phyloP scores from a whole-genome alignment of 2,888 invertebrate genomes.

The Anoncus sp. region DNA sequence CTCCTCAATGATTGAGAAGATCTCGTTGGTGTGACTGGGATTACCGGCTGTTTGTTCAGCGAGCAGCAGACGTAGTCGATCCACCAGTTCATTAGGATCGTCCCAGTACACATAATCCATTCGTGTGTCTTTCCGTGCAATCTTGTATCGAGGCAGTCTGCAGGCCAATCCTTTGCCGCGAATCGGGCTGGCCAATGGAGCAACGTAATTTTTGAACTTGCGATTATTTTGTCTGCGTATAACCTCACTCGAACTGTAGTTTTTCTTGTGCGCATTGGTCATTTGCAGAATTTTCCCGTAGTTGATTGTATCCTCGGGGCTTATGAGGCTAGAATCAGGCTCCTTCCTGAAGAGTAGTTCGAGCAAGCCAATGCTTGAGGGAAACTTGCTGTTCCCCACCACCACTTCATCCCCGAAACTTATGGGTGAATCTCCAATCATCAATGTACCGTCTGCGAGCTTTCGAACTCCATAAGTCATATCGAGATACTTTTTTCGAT shows the following conservation, averaged over 20 bases:
- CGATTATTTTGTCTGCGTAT: conserved; percentile 29
- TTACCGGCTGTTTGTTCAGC: conserved; percentile 45
- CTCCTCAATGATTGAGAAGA: conserved; percentile 60
- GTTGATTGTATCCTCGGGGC: conserved; percentile 30
- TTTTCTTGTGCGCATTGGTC: conserved; percentile 49
- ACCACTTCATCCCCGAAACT: conserved; percentile 33
- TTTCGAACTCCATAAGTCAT: conserved; percentile 49
- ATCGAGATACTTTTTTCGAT: conserved; percentile 47
- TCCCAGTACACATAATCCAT: conserved; percentile 56
- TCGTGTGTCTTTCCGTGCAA: conserved; percentile 40
- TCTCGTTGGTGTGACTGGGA: conserved; percentile 60
- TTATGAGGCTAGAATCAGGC: conserved; percentile 35
- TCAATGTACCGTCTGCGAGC: conserved; percentile 23
- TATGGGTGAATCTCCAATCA: conserved; percentile 53
- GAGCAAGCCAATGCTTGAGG: conserved; percentile 24
- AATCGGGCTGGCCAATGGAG: conserved; percentile 16
- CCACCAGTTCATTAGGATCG: conserved; percentile 54
- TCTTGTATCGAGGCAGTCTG: conserved; percentile 45
- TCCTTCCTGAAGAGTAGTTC: conserved; percentile 53
- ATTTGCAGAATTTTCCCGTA: conserved; percentile 44
- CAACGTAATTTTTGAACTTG: conserved; percentile 41
- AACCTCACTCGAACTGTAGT: conserved; percentile 32
- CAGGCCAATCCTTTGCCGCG: conserved; percentile 23
- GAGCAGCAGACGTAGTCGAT: conserved; percentile 47
- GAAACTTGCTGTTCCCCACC: conserved; percentile 31